phyloP scores from a whole-genome alignment of 1,140 invertebrate species.

The Platorchestia sp. region DNA sequence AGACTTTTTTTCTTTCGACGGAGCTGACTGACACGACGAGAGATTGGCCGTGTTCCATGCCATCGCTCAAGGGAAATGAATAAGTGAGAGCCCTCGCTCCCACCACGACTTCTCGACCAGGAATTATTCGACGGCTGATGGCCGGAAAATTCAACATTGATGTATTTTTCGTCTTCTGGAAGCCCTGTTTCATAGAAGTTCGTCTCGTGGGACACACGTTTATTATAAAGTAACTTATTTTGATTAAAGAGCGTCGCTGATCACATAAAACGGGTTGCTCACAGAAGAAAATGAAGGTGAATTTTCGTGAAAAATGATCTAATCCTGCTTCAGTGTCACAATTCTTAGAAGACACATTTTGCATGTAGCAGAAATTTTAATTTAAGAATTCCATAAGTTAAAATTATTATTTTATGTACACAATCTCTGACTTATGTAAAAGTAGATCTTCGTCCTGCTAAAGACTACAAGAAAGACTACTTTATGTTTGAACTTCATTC shows the following conservation, averaged over 20 bases:
- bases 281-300: background rate
- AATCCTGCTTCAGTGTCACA: background rate
- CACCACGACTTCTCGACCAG: background rate
- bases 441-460: too few relatives aligned
- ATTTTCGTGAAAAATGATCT: background rate
- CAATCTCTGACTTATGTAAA: too few relatives aligned
- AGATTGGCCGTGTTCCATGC: background rate
- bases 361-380: background rate
- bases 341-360: background rate
- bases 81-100: constrained; percentile 7
- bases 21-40: background rate
- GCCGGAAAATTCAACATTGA: background rate
- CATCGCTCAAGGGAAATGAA: constrained; percentile 26
- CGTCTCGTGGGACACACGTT: background rate
- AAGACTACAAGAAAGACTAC: too few relatives aligned
- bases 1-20: background rate
- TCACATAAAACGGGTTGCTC: background rate
- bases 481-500: background rate
- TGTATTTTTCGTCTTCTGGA: background rate
- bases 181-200: background rate
- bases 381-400: background rate
- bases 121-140: constrained; percentile 3
- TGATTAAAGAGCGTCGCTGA: background rate
- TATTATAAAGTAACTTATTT: background rate
- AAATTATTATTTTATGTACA: too few relatives aligned